Percentiles rank a stretch among this genome's conserved stretches.
phyloP scores from a whole-genome alignment of 1,140 invertebrate species.

The Drosophila orena region DNA sequence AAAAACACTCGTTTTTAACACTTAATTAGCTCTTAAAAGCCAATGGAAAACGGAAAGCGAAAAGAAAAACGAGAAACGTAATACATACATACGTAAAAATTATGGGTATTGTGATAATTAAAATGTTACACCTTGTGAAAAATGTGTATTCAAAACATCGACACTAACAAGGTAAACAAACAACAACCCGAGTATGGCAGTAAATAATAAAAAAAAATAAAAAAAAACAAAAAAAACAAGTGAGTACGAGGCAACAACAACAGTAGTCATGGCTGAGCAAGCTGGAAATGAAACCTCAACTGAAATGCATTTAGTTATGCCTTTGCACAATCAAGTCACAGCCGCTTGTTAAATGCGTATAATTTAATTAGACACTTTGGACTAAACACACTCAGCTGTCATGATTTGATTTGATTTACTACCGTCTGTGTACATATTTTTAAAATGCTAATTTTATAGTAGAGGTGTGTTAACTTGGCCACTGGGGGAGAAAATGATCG shows the following conservation, averaged over 20 bases:
- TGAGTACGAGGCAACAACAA: conserved; percentile 32
- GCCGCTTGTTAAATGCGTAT: conserved; percentile 71
- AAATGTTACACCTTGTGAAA: conserved; percentile 80
- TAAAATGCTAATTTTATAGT: conserved; percentile 53
- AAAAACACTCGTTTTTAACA: conserved; percentile 55
- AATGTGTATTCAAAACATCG: conserved; percentile 46
- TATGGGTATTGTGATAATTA: conserved; percentile 75
- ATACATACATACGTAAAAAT: conserved; percentile 53
- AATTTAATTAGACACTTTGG: conserved; percentile 78
- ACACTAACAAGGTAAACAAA: conserved; percentile 45
- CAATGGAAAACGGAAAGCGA: conserved; percentile 18
- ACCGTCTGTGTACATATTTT: conserved; percentile 35
- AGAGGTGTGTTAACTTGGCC: conserved; percentile 23
- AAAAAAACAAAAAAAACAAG: conserved; percentile 18
- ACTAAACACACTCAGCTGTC: conserved; percentile 65
- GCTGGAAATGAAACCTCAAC: conserved; percentile 38
- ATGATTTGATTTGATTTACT: conserved; percentile 55
- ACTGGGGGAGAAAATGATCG: not conserved
- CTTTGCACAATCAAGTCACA: conserved; percentile 79
- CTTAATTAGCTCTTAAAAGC: conserved; percentile 65
- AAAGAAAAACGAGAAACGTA: conserved; percentile 10
- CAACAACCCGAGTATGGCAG: conserved; percentile 15
- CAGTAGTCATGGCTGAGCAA: conserved; percentile 48
- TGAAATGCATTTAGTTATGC: conserved; percentile 68
- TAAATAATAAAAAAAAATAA: conserved; percentile 10